Percentiles rank a stretch among this genome's conserved stretches.
Evolutionary conservation across 2,797 vertebrate species (phyloP).

Genomic region (Chaetodon trifasciatus): DNA sequence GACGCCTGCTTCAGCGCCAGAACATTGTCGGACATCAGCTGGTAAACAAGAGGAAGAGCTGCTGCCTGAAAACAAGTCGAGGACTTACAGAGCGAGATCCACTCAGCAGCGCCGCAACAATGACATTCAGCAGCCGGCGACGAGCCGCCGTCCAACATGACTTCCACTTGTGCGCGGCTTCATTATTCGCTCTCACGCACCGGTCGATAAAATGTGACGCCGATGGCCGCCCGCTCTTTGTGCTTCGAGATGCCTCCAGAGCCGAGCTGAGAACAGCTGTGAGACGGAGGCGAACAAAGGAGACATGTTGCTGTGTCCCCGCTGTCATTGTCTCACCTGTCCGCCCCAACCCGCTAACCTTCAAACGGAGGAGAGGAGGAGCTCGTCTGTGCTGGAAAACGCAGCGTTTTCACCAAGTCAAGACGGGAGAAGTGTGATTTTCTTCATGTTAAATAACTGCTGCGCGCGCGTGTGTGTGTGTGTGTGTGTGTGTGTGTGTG

Average conservation of each 20-base stretch:
- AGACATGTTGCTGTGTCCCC: background rate
- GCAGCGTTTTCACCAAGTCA: slow-evolving; percentile 10
- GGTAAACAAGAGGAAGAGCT: slow-evolving; percentile 1
- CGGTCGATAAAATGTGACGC: slow-evolving; percentile 28
- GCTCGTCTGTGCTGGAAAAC: background rate
- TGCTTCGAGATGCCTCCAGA: background rate
- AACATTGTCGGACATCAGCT: background rate
- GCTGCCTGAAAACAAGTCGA: slow-evolving; percentile 2
- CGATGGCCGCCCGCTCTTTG: slow-evolving; percentile 13
- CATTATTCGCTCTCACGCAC: slow-evolving; percentile 23
- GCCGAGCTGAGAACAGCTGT: slow-evolving; percentile 21
- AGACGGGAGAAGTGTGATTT: background rate
- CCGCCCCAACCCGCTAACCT: slow-evolving; percentile 4
- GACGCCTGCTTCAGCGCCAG: background rate
- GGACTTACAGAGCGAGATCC: background rate
- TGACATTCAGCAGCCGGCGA: background rate
- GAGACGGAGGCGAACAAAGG: slow-evolving; percentile 25
- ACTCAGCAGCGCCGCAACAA: slow-evolving; percentile 15
- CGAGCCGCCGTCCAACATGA: slow-evolving; percentile 8
- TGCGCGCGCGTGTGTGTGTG: background rate
- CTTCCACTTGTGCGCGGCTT: slow-evolving; percentile 26
- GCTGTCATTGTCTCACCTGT: slow-evolving; percentile 30
- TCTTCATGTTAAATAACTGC: slow-evolving; percentile 14
- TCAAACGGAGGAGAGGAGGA: slow-evolving; percentile 11
- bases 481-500: slow-evolving; percentile 14